phyloP scores from a whole-genome alignment of 2,113 vertebrate genomes.

The Myrmecophaga tridactyla region DNA sequence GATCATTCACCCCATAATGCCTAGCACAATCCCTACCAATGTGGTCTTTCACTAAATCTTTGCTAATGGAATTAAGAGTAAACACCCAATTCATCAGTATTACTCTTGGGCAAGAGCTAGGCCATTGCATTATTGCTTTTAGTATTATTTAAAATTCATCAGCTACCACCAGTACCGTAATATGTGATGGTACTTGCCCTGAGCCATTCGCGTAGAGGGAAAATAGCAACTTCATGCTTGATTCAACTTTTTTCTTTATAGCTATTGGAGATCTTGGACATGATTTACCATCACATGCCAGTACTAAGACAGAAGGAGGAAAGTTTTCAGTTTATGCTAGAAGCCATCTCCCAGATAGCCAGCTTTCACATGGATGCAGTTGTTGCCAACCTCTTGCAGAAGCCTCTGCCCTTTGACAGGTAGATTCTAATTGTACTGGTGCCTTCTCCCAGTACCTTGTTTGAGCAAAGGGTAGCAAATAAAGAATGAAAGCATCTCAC shows the following conservation, averaged over 20 bases:
- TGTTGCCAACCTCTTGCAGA: slow-evolving; percentile 62
- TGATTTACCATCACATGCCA: slow-evolving; percentile 71
- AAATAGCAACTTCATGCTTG: neutral
- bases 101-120: neutral
- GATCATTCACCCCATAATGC: neutral
- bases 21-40: neutral
- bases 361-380: slow-evolving; percentile 60
- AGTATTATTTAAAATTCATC: slow-evolving; percentile 1
- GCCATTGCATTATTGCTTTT: neutral
- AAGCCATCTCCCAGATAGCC: slow-evolving; percentile 67
- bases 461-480: neutral
- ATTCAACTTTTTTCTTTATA: slow-evolving; percentile 30
- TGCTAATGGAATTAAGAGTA: neutral
- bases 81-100: neutral
- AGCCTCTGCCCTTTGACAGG: slow-evolving; percentile 75
- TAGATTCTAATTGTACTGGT: neutral
- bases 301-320: slow-evolving; percentile 74
- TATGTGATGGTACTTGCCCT: neutral
- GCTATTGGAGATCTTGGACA: slow-evolving; percentile 64
- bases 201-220: neutral
- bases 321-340: slow-evolving; percentile 69
- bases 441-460: neutral
- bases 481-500: neutral
- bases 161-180: neutral
- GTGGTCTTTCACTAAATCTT: neutral